Evolutionary conservation across 2,888 invertebrate species (phyloP), one percentile per base, ranked within the genome.

Genomic region (Liodrosophila aerea): DNA sequence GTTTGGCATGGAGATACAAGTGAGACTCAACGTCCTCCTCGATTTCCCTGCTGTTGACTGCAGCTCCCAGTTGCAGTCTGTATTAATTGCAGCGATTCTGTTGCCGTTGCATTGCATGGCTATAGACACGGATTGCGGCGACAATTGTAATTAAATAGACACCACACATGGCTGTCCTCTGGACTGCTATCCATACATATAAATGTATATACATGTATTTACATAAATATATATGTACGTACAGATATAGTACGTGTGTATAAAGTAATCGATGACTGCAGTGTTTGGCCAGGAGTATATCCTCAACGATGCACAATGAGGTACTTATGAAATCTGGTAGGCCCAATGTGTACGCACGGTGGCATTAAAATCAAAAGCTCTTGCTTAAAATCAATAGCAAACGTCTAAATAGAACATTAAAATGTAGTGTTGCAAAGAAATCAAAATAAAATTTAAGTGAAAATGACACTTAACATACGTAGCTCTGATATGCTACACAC

Each of bases 101-200:
- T 43, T 67, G 53, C 56, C 43, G 47, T 54, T 45, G 51, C 53
- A 52, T 40, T 37, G 65, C 45, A 16, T 43, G 33, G 43, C 53
- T 43, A 62, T 50, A 77, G 75, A 75, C 83, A 85, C 77, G 86
- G 87, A 87, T 87, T 87, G 87, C 78, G 86, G 88, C 85, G 78
- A 83, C 87, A 87, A 87, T 87, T 81, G 88, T 88, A 87, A 88
- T 88, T 88, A 87, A 87, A 87, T 87, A 80, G 87, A 86, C 81
- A 87, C 87, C 86, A 68, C 73, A 72, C 69, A 85, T 73, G 73
- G 65, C 56, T 50, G 40, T 53, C 52, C 39, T 34, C 34, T 16
- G 36, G n/a, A 61, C 46, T 29, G 22, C 2, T 5, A 22, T 22
- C 2, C 22, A 4, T 22, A 22, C 5, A 22, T 22, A 22, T 5